Percentiles rank a stretch among this genome's conserved stretches.
Conservation (phyloP, 2,888 invertebrate genomes). For the Stenichneumon culpator region DNA sequence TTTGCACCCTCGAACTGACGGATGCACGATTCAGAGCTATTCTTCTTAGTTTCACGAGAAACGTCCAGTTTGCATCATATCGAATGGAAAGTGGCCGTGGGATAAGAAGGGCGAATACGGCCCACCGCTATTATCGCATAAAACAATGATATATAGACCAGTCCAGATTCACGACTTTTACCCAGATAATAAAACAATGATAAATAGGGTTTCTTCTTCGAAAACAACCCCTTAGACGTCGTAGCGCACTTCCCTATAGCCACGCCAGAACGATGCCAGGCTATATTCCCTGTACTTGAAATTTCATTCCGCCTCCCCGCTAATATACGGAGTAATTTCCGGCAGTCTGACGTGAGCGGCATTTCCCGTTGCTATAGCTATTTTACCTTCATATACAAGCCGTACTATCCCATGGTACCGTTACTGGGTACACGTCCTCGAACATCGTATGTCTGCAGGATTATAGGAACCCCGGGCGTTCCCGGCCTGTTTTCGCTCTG, state of each 20-base stretch:
- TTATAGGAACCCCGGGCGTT: conserved; percentile 52
- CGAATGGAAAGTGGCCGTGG: background rate
- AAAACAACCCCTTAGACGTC: no score
- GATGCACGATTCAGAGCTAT: conserved; percentile 15
- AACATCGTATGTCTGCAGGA: conserved; percentile 53
- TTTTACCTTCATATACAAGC: conserved; percentile 31
- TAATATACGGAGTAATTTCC: conserved; percentile 70
- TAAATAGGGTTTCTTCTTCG: no score
- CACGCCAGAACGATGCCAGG: conserved; percentile 7
- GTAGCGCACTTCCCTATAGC: background rate
- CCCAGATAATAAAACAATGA: no score
- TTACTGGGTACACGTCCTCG: conserved; percentile 39
- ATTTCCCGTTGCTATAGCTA: conserved; percentile 47
- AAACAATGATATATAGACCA: no score
- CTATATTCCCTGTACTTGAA: conserved; percentile 48
- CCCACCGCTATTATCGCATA: no score
- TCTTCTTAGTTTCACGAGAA: conserved; percentile 4
- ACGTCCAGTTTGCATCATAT: background rate
- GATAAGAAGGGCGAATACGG: background rate
- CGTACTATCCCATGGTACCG: background rate
- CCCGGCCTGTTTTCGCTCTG: conserved; percentile 38
- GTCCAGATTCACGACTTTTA: no score
- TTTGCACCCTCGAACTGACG: background rate
- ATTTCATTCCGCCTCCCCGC: conserved; percentile 63
- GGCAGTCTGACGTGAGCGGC: conserved; percentile 65